A percentile compares a stretch with the other conserved stretches of the same genome.
phyloP scores from a whole-genome alignment of 1,140 invertebrate genomes.

The Catajapyx aquilonaris region DNA sequence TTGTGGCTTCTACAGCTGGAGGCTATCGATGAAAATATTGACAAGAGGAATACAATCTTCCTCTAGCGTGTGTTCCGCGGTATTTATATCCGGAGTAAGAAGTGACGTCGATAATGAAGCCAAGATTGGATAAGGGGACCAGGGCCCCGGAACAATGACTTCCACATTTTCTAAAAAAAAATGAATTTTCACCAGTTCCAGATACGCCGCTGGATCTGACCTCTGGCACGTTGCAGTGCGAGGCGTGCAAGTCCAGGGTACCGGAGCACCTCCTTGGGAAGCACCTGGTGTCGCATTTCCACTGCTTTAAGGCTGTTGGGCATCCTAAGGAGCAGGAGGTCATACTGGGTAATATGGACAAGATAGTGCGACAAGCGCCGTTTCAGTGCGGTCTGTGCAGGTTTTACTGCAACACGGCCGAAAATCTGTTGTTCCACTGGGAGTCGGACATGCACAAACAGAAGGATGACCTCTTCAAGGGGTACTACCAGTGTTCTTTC shows the following conservation, averaged over 20 bases:
- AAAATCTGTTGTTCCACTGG: conserved; percentile 53
- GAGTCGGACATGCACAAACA: conserved; percentile 33
- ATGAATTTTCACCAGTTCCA: too few relatives aligned
- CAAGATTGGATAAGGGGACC: too few relatives aligned
- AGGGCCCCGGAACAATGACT: too few relatives aligned
- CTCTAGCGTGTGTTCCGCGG: too few relatives aligned
- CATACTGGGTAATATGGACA: conserved; percentile 50
- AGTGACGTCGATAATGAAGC: too few relatives aligned
- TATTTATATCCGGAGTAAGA: too few relatives aligned
- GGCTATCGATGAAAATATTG: too few relatives aligned
- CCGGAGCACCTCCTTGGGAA: conserved; percentile 47
- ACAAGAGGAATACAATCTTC: too few relatives aligned
- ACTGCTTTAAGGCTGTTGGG: conserved; percentile 39
- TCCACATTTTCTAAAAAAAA: too few relatives aligned
- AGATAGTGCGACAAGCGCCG: conserved; percentile 51
- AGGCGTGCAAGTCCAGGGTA: conserved; percentile 43
- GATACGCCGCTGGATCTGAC: too few relatives aligned
- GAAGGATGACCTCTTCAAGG: conserved; percentile 25
- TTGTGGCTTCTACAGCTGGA: too few relatives aligned
- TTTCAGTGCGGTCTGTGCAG: conserved; percentile 63
- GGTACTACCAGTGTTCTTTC: conserved; percentile 46
- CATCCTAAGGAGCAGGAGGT: conserved; percentile 29
- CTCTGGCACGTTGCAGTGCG: conserved; percentile 35
- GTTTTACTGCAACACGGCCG: conserved; percentile 59
- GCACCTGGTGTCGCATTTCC: conserved; percentile 63